A percentile compares a stretch with the other conserved stretches of the same genome.
phyloP scores from a whole-genome alignment of 2,888 invertebrate genomes.

The Incurvaria masculella region DNA sequence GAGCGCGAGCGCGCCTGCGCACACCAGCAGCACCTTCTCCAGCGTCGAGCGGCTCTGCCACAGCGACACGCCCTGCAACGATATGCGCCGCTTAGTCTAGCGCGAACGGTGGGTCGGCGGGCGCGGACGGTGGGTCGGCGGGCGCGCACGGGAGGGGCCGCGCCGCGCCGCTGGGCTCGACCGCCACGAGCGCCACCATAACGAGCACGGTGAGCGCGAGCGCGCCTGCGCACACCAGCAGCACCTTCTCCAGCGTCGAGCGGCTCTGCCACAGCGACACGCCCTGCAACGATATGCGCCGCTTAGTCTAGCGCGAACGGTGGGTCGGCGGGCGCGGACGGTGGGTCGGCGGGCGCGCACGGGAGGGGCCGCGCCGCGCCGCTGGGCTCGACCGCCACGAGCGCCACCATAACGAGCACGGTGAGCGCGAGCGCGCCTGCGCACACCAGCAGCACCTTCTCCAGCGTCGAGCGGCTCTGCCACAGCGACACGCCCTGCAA shows the following conservation, averaged over 20 bases:
- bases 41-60: slow-evolving; percentile 71
- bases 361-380: slow-evolving; percentile 37
- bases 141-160: slow-evolving; percentile 33
- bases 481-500: slow-evolving; percentile 72
- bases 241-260: slow-evolving; percentile 66
- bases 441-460: slow-evolving; percentile 64
- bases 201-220: slow-evolving; percentile 60
- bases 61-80: slow-evolving; percentile 65
- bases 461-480: slow-evolving; percentile 68
- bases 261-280: slow-evolving; percentile 74
- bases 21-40: slow-evolving; percentile 66
- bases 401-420: slow-evolving; percentile 53
- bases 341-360: too few species aligned
- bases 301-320: slow-evolving; percentile 1
- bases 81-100: too few species aligned
- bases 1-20: slow-evolving; percentile 54
- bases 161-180: slow-evolving; percentile 34
- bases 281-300: slow-evolving; percentile 59
- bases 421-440: slow-evolving; percentile 56
- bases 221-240: slow-evolving; percentile 56
- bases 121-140: too few species aligned
- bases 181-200: slow-evolving; percentile 54
- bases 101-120: too few species aligned
- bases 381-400: slow-evolving; percentile 50
- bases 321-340: slow-evolving; percentile 3